Evolutionary conservation across 2,113 vertebrate genomes (phyloP).

Genomic region (Pithys albifrons): DNA sequence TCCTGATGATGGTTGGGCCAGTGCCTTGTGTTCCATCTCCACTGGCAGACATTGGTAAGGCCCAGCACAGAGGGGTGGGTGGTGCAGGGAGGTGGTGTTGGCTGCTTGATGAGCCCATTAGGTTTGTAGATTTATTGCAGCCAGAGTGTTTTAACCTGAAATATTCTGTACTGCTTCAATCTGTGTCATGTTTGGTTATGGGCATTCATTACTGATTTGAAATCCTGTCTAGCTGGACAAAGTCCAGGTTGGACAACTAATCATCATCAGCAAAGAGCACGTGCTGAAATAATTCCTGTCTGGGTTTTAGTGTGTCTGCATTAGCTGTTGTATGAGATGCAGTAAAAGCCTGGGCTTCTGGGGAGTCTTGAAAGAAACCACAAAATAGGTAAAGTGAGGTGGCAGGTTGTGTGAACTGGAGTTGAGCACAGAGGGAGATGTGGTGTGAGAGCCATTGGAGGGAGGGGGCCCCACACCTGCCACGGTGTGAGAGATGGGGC

Average conservation of each 20-base stretch:
- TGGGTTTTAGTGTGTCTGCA: neutral
- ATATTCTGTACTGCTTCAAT: neutral
- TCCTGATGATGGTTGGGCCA: neutral
- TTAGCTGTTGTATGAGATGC: neutral
- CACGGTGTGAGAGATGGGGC: neutral
- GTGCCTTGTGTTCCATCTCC: neutral
- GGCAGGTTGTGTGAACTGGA: neutral
- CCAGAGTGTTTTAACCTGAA: neutral
- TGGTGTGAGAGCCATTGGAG: neutral
- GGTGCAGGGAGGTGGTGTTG: neutral
- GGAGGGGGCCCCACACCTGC: neutral
- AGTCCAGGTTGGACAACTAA: neutral
- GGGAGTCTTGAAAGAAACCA: neutral
- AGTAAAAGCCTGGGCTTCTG: neutral
- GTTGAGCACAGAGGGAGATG: neutral
- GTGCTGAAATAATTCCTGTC: constrained; percentile 3
- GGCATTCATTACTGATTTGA: neutral
- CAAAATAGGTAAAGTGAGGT: neutral
- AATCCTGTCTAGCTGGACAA: neutral
- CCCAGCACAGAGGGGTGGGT: neutral
- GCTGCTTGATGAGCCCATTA: neutral
- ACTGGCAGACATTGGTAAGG: neutral
- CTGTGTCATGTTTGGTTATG: neutral
- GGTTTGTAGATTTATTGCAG: neutral
- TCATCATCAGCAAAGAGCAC: neutral